Evolutionary conservation across 30 jellyfish, hydroid and myxozoan species (phyloP), one percentile per base, ranked within the genome.

Genomic region (Catostylus mosaicus): DNA sequence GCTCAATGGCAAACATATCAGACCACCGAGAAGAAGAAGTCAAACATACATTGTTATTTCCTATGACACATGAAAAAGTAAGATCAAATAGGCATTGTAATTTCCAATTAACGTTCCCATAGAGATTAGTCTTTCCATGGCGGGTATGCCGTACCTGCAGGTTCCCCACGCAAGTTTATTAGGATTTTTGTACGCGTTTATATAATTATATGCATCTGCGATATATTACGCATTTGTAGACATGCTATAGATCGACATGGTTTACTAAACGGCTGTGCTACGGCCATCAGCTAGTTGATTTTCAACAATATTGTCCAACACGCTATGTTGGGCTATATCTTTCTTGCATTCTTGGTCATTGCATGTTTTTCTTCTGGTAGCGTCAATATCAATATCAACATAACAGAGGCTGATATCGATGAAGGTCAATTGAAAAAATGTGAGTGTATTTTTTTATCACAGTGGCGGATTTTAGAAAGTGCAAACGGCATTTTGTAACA

Each of bases 41-140:
- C 67, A 52, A 52, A 52, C 30, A 52, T n/a, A 52, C 30, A 52
- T 52, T 52, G 67, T 52, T 52, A n/a, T n/a, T n/a, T n/a, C n/a
- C n/a, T n/a, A n/a, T 47, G 18, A 47, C 12, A 20, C 61, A 10
- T 10, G 61, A 20, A 10, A 20, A 12, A 10, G 12, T 20, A 47
- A 47, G 61, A 47, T 12, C 61, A 47, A 47, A 20, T 10, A 20
- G 20, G 12, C 61, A 47, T n/a, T n/a, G n/a, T n/a, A n/a, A n/a
- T 10, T 20, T 52, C 67, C 30, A n/a, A 3, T 24, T 24, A 52
- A 52, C 30, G 67, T 52, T n/a, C 19, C 67, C 67, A 52, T 52
- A n/a, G 67, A 3, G 67, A 20, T 20, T 52, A 24, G 67, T 52
- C 19, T 20, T 20, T 6, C 8, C 30, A n/a, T 20, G 6, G 27